Percentiles rank a stretch among this genome's conserved stretches.
Evolutionary conservation across 2,888 invertebrate genomes (phyloP).

Genomic region (Crocallis elinguaria): DNA sequence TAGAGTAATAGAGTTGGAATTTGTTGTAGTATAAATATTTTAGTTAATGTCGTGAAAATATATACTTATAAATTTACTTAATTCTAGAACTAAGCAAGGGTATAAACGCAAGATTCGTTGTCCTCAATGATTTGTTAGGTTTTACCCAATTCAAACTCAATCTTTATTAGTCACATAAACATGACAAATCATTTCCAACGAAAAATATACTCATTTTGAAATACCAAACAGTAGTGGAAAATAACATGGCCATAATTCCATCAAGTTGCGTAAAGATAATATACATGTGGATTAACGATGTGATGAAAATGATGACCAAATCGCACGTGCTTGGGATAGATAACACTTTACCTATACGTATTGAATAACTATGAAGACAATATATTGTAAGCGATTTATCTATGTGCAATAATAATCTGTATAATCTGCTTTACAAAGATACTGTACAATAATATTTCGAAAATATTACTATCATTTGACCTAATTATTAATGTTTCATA

Average conservation of each 20-base stretch:
- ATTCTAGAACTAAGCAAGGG: no score
- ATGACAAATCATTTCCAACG: background rate
- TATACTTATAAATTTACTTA: no score
- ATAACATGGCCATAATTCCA: slow-evolving; percentile 30
- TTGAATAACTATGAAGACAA: slow-evolving; percentile 31
- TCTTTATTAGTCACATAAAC: background rate
- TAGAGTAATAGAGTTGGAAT: no score
- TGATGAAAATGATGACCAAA: slow-evolving; percentile 45
- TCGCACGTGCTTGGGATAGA: slow-evolving; percentile 39
- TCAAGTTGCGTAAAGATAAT: slow-evolving; percentile 38
- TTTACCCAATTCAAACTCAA: background rate
- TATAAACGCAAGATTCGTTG: no score
- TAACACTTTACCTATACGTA: slow-evolving; percentile 32
- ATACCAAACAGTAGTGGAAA: slow-evolving; percentile 37
- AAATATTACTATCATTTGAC: slow-evolving; percentile 32
- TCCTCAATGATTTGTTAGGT: background rate
- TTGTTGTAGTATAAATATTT: no score
- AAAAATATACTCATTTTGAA: background rate
- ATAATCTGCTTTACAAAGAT: slow-evolving; percentile 30
- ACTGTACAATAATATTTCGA: slow-evolving; percentile 27
- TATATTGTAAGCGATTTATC: slow-evolving; percentile 26
- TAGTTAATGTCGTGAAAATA: no score
- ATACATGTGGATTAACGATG: slow-evolving; percentile 40
- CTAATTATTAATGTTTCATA: slow-evolving; percentile 34
- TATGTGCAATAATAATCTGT: slow-evolving; percentile 25